phyloP scores from a whole-genome alignment of 2,888 invertebrate species.

The Euproctis similis region DNA sequence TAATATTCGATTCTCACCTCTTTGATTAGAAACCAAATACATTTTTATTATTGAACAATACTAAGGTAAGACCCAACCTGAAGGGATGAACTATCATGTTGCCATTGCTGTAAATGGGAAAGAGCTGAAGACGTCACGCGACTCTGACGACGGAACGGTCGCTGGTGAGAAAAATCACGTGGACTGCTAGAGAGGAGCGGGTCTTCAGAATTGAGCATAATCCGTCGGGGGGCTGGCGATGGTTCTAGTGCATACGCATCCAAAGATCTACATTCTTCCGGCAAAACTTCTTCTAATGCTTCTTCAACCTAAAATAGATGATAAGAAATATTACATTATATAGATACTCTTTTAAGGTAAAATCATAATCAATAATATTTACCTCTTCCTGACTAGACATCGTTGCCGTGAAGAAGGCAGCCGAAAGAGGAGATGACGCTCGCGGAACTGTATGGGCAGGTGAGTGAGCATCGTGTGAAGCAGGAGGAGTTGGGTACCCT shows the following conservation, averaged over 20 bases:
- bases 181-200: slow-evolving; percentile 89
- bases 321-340: slow-evolving; percentile 6
- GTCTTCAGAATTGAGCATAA: slow-evolving; percentile 92
- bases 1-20: background rate
- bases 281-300: slow-evolving; percentile 88
- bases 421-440: slow-evolving; percentile 87
- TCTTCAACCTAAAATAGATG: slow-evolving; percentile 80
- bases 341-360: background rate
- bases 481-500: slow-evolving; percentile 90
- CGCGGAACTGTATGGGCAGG: slow-evolving; percentile 79
- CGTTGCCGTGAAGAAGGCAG: slow-evolving; percentile 88
- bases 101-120: slow-evolving; percentile 56
- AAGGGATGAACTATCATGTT: slow-evolving; percentile 51
- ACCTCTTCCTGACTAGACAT: slow-evolving; percentile 90
- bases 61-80: no score
- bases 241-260: slow-evolving; percentile 79
- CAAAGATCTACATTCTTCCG: slow-evolving; percentile 81
- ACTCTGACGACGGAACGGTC: slow-evolving; percentile 47
- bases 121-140: slow-evolving; percentile 38
- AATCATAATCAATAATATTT: slow-evolving; percentile 13
- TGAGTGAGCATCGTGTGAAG: slow-evolving; percentile 88
- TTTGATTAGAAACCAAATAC: background rate
- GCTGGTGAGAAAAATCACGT: slow-evolving; percentile 80
- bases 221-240: slow-evolving; percentile 84
- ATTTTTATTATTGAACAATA: background rate